phyloP scores from a whole-genome alignment of 2,113 vertebrate genomes.

The Sorex araneus region DNA sequence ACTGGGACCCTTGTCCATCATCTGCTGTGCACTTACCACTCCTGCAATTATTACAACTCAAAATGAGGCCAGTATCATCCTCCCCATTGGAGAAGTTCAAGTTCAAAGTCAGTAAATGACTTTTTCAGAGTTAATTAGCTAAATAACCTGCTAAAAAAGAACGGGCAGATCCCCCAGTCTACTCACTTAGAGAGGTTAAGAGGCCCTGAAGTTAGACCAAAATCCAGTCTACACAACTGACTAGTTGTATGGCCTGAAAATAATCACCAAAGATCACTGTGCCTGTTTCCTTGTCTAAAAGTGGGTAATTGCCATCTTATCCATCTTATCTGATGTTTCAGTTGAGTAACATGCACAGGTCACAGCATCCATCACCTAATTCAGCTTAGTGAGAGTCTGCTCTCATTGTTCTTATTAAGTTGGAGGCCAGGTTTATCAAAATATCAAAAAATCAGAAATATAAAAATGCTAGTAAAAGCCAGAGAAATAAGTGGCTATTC shows the following conservation, averaged over 20 bases:
- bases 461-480: neutral
- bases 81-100: neutral
- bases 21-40: rapidly evolving
- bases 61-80: rapidly evolving
- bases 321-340: neutral
- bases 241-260: neutral
- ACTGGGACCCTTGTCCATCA: neutral
- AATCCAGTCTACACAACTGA: neutral
- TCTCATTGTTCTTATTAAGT: neutral
- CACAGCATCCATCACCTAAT: neutral
- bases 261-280: neutral
- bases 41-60: rapidly evolving
- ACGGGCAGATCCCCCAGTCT: neutral
- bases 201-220: neutral
- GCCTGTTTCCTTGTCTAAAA: constrained; percentile 8
- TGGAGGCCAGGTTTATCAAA: neutral
- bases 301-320: no score
- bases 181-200: neutral
- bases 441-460: neutral
- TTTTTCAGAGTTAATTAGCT: neutral
- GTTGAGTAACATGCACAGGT: rapidly evolving
- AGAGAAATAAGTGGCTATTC: neutral
- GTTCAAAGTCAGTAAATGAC: neutral
- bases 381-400: neutral
- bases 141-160: neutral